Evolutionary conservation across 2,888 invertebrate species (phyloP), one percentile per base, ranked within the genome.

Genomic region (Argyresthia albistria): DNA sequence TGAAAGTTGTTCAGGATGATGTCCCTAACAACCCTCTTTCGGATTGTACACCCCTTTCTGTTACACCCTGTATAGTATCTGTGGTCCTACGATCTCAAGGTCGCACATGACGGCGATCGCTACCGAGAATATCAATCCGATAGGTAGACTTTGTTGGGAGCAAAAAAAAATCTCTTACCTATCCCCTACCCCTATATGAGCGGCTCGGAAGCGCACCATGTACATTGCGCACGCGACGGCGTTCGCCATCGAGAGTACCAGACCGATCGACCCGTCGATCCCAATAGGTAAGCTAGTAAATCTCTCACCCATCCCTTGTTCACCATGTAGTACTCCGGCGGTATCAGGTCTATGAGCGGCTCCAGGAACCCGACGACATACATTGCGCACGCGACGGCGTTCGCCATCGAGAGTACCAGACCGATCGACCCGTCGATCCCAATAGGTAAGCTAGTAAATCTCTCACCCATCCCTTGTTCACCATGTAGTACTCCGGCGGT

Each of bases 51-150:
- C n/a, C n/a, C n/a, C n/a, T n/a, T n/a, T n/a, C n/a, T n/a, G n/a
- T n/a, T n/a, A n/a, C n/a, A n/a, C n/a, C n/a, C n/a, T n/a, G n/a
- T n/a, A n/a, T n/a, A n/a, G n/a, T n/a, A n/a, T n/a, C n/a, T n/a
- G n/a, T n/a, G n/a, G 77, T 99, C 98, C 56, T n/a, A 97, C 96
- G 73, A 99, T 98, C 3, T 99, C 99, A 11, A 99, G 98, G 7
- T 97, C 95, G 73, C 98, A 98, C 97, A 99, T 97, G 1, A 99
- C 97, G 0, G 98, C 97, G 77, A 99, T 98, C 1, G 98, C 98
- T 73, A 98, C 86, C 0, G 98, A 95, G 84, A 99, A 98, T 64
- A 99, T 97, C 35, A 98, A 83, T 86, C 99, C 98, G 2, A 25
- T 25, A 6, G 25, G 25, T 4, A 25, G 25, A 25, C 3, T 25